Percentiles rank a stretch among this genome's conserved stretches.
Evolutionary conservation across 2,888 invertebrate genomes (phyloP).

Genomic region (Cinara cedri): DNA sequence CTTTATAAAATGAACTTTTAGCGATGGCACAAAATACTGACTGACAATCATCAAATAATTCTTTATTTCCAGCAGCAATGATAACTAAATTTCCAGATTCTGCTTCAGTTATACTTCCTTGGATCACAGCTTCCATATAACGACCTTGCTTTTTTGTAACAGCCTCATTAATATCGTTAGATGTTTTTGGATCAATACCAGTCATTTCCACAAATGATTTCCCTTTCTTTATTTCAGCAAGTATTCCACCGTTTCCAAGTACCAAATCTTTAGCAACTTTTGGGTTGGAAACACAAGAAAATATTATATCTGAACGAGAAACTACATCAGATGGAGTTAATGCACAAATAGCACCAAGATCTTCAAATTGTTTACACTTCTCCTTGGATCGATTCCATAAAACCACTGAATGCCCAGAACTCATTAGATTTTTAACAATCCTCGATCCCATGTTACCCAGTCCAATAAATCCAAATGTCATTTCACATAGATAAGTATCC

Average conservation of each 20-base stretch:
- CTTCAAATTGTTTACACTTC: slow-evolving; percentile 86
- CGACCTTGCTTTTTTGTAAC: slow-evolving; percentile 87
- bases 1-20: slow-evolving; percentile 89
- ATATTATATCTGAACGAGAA: slow-evolving; percentile 88
- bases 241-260: slow-evolving; percentile 92
- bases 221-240: slow-evolving; percentile 74
- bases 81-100: slow-evolving; percentile 89
- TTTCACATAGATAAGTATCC: slow-evolving; percentile 82
- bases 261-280: slow-evolving; percentile 94
- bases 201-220: slow-evolving; percentile 98
- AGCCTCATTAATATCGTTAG: slow-evolving; percentile 89
- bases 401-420: slow-evolving; percentile 90
- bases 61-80: slow-evolving; percentile 87
- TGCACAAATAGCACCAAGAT: slow-evolving; percentile 83
- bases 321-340: slow-evolving; percentile 93
- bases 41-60: slow-evolving; percentile 91
- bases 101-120: slow-evolving; percentile 88
- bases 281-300: slow-evolving; percentile 93
- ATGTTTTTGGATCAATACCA: slow-evolving; percentile 91
- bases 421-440: slow-evolving; percentile 91
- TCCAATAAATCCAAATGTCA: slow-evolving; percentile 93
- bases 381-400: slow-evolving; percentile 92
- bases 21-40: slow-evolving; percentile 95
- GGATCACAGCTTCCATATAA: slow-evolving; percentile 87
- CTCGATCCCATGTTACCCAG: slow-evolving; percentile 94